Percentiles rank a stretch among this genome's conserved stretches.
Conservation (phyloP, 1,140 invertebrate species). For the Camponotus vicinus region DNA sequence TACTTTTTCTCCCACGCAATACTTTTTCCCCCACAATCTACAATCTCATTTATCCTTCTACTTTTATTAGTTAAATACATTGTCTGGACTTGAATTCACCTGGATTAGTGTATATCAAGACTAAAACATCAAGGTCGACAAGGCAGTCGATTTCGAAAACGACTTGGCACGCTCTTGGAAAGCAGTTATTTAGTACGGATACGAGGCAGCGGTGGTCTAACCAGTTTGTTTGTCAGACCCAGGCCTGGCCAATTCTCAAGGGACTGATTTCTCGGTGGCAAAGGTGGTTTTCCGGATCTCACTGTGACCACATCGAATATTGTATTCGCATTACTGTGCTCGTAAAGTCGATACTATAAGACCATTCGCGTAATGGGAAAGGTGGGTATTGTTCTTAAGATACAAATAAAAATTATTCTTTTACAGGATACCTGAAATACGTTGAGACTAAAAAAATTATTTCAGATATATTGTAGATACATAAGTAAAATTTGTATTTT, state of each 20-base stretch:
- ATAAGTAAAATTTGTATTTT: too few relatives aligned
- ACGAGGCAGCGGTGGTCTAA: slow-evolving; percentile 90
- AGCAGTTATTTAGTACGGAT: slow-evolving; percentile 87
- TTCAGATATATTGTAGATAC: background rate
- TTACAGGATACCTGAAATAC: background rate
- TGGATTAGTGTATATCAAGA: slow-evolving; percentile 93
- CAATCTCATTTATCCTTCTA: background rate
- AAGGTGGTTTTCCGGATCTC: slow-evolving; percentile 88
- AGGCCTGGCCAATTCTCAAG: slow-evolving; percentile 84
- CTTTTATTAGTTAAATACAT: slow-evolving; percentile 68
- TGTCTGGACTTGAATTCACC: slow-evolving; percentile 87
- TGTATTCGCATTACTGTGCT: slow-evolving; percentile 37
- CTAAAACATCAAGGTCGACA: slow-evolving; percentile 83
- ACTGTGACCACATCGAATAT: slow-evolving; percentile 74
- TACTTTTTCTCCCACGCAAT: background rate
- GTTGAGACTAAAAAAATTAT: background rate
- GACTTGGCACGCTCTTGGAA: slow-evolving; percentile 80
- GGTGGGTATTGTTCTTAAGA: slow-evolving; percentile 5
- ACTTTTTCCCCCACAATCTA: background rate
- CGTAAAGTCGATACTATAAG: slow-evolving; percentile 46
- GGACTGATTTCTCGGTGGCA: slow-evolving; percentile 87
- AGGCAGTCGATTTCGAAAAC: slow-evolving; percentile 79
- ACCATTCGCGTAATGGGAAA: slow-evolving; percentile 35
- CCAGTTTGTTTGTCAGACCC: slow-evolving; percentile 86
- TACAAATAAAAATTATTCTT: slow-evolving; percentile 7